phyloP scores from a whole-genome alignment of 2,113 vertebrate species.

The Spilogale gracilis region DNA sequence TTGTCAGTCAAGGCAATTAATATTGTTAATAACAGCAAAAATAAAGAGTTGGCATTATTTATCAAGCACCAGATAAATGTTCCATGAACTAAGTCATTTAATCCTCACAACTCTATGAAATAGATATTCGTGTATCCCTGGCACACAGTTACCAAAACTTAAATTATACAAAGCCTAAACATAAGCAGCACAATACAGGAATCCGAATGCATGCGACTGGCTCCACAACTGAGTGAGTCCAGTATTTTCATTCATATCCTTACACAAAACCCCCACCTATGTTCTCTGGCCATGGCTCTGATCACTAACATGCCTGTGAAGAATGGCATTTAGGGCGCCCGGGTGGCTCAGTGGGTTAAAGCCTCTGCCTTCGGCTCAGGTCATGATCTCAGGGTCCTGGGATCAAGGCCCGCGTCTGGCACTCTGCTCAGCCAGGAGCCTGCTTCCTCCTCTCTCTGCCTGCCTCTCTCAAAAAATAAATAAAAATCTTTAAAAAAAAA shows the following conservation, averaged over 20 bases:
- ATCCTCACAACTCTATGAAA: not conserved
- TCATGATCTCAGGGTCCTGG: too few species aligned
- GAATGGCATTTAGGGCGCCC: not conserved
- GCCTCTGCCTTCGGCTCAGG: too few species aligned
- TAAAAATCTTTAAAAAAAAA: not conserved
- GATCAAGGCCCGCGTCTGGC: too few species aligned
- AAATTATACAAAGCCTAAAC: not conserved
- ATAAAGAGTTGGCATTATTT: not conserved
- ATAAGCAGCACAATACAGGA: not conserved
- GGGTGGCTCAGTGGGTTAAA: too few species aligned
- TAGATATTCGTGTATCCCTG: not conserved
- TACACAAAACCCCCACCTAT: not conserved
- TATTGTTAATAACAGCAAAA: not conserved
- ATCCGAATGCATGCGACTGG: slow-evolving; percentile 38
- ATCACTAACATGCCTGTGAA: not conserved
- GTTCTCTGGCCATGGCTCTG: not conserved
- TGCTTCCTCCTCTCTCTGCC: too few species aligned
- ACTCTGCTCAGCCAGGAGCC: too few species aligned
- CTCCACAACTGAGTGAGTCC: not conserved
- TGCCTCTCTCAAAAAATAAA: too few species aligned
- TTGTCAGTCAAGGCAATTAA: not conserved
- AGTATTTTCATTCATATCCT: slow-evolving; percentile 33
- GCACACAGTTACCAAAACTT: not conserved
- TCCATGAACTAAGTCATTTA: slow-evolving; percentile 41
- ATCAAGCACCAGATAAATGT: not conserved